These are phyloP conservation scores for Cecidostiba fungosa DNA, from an alignment of 2,888 invertebrate species.

Conservation along the genomic window DNA sequence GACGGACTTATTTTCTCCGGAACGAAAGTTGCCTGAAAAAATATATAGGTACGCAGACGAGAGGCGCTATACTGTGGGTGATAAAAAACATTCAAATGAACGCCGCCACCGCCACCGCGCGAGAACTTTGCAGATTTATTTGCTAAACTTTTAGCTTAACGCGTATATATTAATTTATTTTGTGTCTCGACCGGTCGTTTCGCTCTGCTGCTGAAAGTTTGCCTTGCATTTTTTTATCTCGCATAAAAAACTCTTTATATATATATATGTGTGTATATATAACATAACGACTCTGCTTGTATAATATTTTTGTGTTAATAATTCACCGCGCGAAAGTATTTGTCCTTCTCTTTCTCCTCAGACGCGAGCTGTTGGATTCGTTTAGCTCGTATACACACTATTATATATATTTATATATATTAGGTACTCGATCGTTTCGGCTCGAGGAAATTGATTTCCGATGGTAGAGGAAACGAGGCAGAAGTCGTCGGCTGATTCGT, in stretches of 20 bases:
- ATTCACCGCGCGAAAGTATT: not conserved
- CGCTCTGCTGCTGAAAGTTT: conserved; percentile 46
- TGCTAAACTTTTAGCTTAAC: conserved; percentile 63
- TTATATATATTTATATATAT: not conserved
- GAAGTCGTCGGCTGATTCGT: conserved; percentile 45
- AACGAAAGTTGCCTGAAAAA: conserved; percentile 49
- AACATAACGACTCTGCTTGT: conserved; percentile 39
- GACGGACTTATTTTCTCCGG: not conserved
- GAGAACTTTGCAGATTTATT: conserved; percentile 64
- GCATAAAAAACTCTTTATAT: conserved; percentile 43
- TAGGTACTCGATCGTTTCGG: conserved; percentile 41
- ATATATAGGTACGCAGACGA: conserved; percentile 31
- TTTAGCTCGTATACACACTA: not conserved
- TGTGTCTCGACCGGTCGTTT: conserved; percentile 49
- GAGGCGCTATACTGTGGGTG: conserved; percentile 42
- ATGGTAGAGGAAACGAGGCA: conserved; percentile 59
- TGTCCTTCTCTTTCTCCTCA: conserved; percentile 27
- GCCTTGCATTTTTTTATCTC: conserved; percentile 34
- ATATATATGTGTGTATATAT: not conserved
- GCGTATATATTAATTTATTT: conserved; percentile 64
- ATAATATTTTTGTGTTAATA: conserved; percentile 58
- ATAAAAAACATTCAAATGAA: conserved; percentile 66
- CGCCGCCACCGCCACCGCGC: conserved; percentile 38
- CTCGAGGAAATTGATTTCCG: conserved; percentile 61
- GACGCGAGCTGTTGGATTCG: conserved; percentile 51